A percentile compares a stretch with the other conserved stretches of the same genome.
These are phyloP conservation scores for Lemur catta DNA, from an alignment of 2,797 vertebrate genomes.

Conservation along the genomic window DNA sequence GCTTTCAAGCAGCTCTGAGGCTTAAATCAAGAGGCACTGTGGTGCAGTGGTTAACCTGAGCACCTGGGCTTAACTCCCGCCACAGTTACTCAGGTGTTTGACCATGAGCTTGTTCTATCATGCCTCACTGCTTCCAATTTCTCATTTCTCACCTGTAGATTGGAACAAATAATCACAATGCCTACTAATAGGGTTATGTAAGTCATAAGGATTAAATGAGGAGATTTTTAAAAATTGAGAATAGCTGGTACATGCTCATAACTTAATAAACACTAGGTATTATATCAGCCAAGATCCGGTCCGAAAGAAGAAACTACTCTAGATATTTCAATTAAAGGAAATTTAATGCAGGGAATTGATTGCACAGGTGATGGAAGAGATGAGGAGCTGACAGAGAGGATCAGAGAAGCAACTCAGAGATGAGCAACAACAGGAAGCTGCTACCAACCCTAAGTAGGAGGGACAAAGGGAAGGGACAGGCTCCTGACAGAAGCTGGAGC, in stretches of 20 bases:
- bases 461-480: background rate
- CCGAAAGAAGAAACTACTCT: background rate
- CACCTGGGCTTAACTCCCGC: background rate
- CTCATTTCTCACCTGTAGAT: background rate
- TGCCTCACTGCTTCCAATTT: background rate
- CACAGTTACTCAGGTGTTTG: background rate
- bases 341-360: background rate
- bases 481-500: background rate
- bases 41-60: background rate
- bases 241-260: background rate
- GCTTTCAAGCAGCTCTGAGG: background rate
- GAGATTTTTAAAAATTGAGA: background rate
- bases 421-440: background rate
- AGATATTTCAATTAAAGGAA: background rate
- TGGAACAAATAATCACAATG: background rate
- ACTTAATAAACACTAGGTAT: background rate
- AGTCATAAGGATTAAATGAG: background rate
- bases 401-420: background rate
- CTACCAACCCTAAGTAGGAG: background rate
- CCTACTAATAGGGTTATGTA: background rate
- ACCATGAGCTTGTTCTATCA: background rate
- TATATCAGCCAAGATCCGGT: background rate
- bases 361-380: background rate
- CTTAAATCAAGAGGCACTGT: background rate
- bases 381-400: background rate